phyloP scores from a whole-genome alignment of 1,140 invertebrate species.

The Formica exsecta region DNA sequence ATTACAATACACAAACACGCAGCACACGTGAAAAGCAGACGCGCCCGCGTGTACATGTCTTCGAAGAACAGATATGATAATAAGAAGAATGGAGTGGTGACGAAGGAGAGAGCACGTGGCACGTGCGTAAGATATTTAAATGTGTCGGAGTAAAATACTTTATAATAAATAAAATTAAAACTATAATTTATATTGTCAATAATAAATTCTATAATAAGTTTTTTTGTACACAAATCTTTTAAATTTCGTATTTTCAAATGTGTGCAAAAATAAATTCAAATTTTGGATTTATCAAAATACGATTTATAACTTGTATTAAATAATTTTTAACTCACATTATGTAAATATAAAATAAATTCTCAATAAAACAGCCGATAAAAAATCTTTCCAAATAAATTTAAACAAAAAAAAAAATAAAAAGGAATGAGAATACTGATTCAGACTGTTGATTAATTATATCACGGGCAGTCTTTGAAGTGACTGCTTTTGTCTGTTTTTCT shows the following conservation, averaged over 20 bases:
- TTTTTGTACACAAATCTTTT: background rate
- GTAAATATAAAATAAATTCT: slow-evolving; percentile 8
- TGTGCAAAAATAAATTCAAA: background rate
- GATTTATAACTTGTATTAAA: slow-evolving; percentile 8
- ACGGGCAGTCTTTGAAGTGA: background rate
- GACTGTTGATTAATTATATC: slow-evolving; percentile 9
- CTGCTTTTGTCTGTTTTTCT: background rate
- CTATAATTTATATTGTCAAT: background rate
- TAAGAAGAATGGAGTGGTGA: background rate
- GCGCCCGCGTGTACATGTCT: background rate
- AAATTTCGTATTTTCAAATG: no score
- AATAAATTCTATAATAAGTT: background rate
- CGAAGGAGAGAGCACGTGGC: background rate
- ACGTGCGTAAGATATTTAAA: background rate
- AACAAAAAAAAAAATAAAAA: background rate
- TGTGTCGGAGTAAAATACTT: background rate
- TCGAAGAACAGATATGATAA: slow-evolving; percentile 47
- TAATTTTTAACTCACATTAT: background rate
- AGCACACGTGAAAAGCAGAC: slow-evolving; percentile 46
- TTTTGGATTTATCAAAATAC: background rate
- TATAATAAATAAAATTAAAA: background rate
- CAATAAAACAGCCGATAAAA: background rate
- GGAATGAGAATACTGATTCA: background rate
- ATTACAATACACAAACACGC: slow-evolving; percentile 31
- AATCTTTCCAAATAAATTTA: background rate